A percentile compares a stretch with the other conserved stretches of the same genome.
Evolutionary conservation across 2,113 vertebrate genomes (phyloP).

Genomic region (Pyxicephalus adspersus): DNA sequence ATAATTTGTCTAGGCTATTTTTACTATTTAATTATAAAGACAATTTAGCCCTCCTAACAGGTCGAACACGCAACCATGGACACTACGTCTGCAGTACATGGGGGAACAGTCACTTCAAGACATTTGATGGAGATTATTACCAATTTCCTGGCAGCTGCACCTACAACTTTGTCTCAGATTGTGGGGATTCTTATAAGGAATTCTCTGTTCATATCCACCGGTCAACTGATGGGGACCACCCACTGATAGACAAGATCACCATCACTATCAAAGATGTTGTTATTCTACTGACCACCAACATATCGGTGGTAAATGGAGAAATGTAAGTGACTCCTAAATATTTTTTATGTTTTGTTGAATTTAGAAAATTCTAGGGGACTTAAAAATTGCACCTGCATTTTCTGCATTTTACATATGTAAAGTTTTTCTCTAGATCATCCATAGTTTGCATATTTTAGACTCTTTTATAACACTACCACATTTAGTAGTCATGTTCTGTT

Average conservation of each 20-base stretch:
- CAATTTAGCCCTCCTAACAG: slow-evolving; percentile 59
- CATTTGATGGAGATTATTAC: slow-evolving; percentile 88
- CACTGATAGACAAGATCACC: slow-evolving; percentile 69
- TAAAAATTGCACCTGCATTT: too few species aligned
- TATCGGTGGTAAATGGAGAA: slow-evolving; percentile 71
- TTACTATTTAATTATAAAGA: neutral
- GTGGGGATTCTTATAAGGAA: slow-evolving; percentile 75
- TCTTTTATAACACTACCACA: too few species aligned
- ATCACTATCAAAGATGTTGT: slow-evolving; percentile 73
- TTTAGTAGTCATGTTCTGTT: too few species aligned
- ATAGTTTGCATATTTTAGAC: too few species aligned
- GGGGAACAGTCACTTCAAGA: slow-evolving; percentile 92
- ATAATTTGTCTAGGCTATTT: too few species aligned
- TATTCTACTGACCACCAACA: slow-evolving; percentile 72
- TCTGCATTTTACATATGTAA: too few species aligned
- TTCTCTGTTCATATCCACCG: slow-evolving; percentile 88
- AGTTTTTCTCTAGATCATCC: too few species aligned
- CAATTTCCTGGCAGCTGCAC: slow-evolving; percentile 86
- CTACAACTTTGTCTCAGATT: slow-evolving; percentile 91
- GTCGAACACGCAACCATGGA: slow-evolving; percentile 75
- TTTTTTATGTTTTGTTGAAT: neutral
- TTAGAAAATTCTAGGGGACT: too few species aligned
- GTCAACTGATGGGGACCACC: slow-evolving; percentile 54
- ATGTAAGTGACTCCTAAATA: slow-evolving; percentile 73
- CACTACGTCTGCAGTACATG: slow-evolving; percentile 92